Evolutionary conservation across 2,797 vertebrate genomes (phyloP).

Genomic region (Gymnodraco acuticeps): DNA sequence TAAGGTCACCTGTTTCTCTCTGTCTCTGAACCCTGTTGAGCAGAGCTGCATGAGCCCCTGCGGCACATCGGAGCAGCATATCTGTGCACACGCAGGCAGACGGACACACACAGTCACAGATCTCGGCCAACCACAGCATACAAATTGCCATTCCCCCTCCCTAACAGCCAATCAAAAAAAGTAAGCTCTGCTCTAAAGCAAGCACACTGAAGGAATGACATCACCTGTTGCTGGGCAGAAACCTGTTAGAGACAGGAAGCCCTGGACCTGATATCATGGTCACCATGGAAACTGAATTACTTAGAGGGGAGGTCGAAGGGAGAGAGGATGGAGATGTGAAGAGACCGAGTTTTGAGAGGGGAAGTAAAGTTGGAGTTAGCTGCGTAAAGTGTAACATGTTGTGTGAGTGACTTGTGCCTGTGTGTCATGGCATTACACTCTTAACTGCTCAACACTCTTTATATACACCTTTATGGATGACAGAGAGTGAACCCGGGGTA

Average conservation of each 20-base stretch:
- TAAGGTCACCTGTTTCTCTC: constrained; percentile 71
- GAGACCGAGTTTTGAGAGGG: constrained; percentile 9
- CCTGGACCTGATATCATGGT: constrained; percentile 78
- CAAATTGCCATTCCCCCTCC: constrained; percentile 24
- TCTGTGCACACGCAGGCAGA: constrained; percentile 11
- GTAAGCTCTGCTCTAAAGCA: constrained; percentile 64
- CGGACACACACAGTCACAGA: constrained; percentile 43
- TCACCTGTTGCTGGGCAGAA: constrained; percentile 87
- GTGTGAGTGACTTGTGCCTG: not conserved
- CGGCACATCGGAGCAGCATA: constrained; percentile 47
- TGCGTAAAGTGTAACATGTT: not conserved
- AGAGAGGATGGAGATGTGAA: constrained; percentile 37
- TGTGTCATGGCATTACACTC: constrained; percentile 4
- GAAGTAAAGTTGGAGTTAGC: constrained; percentile 2
- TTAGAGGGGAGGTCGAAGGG: constrained; percentile 52
- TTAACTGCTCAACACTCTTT: not conserved
- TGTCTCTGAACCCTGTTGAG: constrained; percentile 65
- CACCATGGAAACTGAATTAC: constrained; percentile 84
- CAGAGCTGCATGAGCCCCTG: constrained; percentile 49
- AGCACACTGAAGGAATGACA: constrained; percentile 72
- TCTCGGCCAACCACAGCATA: constrained; percentile 64
- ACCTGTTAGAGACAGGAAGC: constrained; percentile 81
- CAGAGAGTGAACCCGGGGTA: not conserved
- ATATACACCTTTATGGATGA: not conserved
- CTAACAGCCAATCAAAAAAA: constrained; percentile 67